Conservation (phyloP, 2,113 vertebrate genomes). For the Aythya baeri region DNA sequence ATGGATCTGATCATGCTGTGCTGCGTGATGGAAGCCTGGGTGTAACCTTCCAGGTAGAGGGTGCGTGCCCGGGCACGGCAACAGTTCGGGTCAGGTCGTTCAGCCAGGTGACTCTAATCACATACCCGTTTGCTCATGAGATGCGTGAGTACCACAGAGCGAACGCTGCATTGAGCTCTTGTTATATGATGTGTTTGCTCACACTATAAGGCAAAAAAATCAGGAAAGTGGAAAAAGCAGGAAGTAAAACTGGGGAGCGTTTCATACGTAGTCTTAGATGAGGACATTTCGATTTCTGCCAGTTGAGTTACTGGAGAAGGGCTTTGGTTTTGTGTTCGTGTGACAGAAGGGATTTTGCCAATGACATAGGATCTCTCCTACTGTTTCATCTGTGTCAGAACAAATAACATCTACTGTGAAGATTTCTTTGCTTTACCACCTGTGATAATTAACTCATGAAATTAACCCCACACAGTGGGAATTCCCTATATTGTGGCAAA, state of each 20-base stretch:
- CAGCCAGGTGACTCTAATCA: not conserved
- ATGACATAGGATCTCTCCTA: not conserved
- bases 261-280: not conserved
- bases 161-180: fast-evolving
- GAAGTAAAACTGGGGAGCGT: not conserved
- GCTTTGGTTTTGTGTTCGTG: not conserved
- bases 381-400: conserved; percentile 1
- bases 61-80: too few relatives aligned
- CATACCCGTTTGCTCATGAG: fast-evolving
- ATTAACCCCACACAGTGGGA: not conserved
- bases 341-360: not conserved
- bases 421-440: not conserved
- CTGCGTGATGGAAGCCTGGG: not conserved
- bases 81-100: not conserved
- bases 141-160: fast-evolving
- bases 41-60: not conserved
- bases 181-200: not conserved
- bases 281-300: not conserved
- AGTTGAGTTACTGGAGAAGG: not conserved
- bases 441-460: not conserved
- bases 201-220: not conserved
- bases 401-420: not conserved
- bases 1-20: fast-evolving
- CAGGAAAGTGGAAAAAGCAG: not conserved
- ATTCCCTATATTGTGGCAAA: not conserved